These are phyloP conservation scores for Melanotaenia duboulayi DNA, from an alignment of 2,113 vertebrate genomes.

Conservation along the genomic window DNA sequence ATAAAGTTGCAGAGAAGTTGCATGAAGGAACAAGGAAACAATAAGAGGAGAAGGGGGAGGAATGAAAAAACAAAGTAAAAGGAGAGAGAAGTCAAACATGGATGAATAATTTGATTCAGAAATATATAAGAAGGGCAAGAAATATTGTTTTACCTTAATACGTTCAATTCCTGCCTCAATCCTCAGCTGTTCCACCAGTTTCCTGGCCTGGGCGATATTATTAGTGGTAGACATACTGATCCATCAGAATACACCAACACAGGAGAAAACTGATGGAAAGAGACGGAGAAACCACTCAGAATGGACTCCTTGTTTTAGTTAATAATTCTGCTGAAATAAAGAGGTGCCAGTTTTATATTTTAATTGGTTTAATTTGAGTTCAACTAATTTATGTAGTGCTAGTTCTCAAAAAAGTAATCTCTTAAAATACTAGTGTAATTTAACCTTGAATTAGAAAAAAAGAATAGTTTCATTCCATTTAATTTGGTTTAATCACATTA, in stretches of 20 bases:
- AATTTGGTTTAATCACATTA: too few species aligned
- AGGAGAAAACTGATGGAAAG: slow-evolving; percentile 65
- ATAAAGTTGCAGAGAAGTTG: not conserved
- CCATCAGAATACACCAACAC: slow-evolving; percentile 76
- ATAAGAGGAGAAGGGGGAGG: too few species aligned
- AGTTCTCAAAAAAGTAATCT: too few species aligned
- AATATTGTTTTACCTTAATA: slow-evolving; percentile 86
- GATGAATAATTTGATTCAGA: not conserved
- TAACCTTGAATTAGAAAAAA: too few species aligned
- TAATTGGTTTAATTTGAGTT: too few species aligned
- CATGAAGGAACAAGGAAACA: not conserved
- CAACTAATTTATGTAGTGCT: too few species aligned
- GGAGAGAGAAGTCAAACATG: not conserved
- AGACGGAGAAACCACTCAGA: not conserved
- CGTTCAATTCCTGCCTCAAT: slow-evolving; percentile 94
- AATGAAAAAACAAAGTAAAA: not conserved
- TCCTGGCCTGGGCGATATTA: slow-evolving; percentile 94
- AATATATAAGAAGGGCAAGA: not conserved
- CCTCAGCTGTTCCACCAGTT: slow-evolving; percentile 97
- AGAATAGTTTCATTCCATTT: too few species aligned
- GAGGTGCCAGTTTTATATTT: too few species aligned
- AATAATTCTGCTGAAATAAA: too few species aligned
- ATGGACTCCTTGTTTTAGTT: too few species aligned
- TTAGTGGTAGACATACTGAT: slow-evolving; percentile 94
- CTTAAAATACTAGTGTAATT: too few species aligned